These are phyloP conservation scores for Glossophaga mutica DNA, from an alignment of 2,797 vertebrate species.

Conservation along the genomic window DNA sequence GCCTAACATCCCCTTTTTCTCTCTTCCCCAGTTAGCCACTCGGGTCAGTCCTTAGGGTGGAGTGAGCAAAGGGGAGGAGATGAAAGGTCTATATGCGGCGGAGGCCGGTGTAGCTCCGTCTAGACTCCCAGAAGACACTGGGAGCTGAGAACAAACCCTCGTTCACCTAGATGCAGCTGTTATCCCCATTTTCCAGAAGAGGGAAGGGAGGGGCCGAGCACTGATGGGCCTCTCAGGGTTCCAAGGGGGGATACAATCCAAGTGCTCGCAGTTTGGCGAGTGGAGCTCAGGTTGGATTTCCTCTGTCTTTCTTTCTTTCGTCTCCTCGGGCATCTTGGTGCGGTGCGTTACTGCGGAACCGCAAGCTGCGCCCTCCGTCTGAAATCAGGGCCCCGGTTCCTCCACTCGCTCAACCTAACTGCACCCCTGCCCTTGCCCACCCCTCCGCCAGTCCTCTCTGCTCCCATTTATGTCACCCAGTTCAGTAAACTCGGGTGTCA, in stretches of 20 bases:
- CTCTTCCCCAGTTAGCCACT: not conserved
- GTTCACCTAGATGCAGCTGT: not conserved
- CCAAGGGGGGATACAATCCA: not conserved
- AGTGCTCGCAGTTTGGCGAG: not conserved
- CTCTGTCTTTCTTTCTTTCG: too few species aligned
- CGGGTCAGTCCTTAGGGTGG: not conserved
- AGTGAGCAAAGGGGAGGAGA: not conserved
- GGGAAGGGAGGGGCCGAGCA: not conserved
- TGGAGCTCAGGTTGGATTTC: not conserved
- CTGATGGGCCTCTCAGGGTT: not conserved
- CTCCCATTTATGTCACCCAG: not conserved
- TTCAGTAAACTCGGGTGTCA: not conserved
- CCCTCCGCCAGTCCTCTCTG: not conserved
- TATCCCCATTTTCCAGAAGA: too few species aligned
- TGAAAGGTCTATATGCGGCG: not conserved
- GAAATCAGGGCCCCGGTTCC: not conserved
- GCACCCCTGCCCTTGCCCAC: too few species aligned
- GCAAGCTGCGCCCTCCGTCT: not conserved
- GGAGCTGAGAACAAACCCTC: not conserved
- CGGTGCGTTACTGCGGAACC: not conserved
- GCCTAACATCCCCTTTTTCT: not conserved
- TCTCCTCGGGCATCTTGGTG: not conserved
- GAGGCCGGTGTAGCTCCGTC: not conserved
- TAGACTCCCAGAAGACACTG: not conserved
- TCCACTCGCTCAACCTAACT: not conserved